These are phyloP conservation scores for Psettodes erumei DNA, from an alignment of 2,113 vertebrate species.

Conservation along the genomic window DNA sequence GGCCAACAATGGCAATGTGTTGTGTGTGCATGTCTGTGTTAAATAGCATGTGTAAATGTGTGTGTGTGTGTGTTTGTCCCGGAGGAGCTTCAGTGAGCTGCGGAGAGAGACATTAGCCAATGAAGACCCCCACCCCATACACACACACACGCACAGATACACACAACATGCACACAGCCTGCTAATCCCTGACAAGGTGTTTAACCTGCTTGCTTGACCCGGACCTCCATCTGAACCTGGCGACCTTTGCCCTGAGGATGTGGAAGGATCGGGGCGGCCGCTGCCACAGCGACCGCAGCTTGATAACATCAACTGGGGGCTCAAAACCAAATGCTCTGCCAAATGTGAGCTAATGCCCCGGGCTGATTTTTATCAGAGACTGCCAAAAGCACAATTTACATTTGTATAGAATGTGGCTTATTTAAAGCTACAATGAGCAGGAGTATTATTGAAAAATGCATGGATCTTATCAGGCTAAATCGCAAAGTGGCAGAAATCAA, in stretches of 20 bases:
- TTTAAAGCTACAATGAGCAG: constrained; percentile 28
- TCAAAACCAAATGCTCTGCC: constrained; percentile 30
- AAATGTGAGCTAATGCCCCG: constrained; percentile 44
- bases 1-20: constrained; percentile 61
- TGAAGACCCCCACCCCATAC: constrained; percentile 69
- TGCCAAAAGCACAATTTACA: constrained; percentile 26
- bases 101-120: constrained; percentile 64
- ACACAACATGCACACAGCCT: constrained; percentile 46
- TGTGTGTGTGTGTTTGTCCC: constrained; percentile 57
- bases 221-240: constrained; percentile 69
- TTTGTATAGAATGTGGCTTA: constrained; percentile 17
- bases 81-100: constrained; percentile 49
- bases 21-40: constrained; percentile 38
- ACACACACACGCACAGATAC: too few species aligned
- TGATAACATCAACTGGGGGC: constrained; percentile 59
- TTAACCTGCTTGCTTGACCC: constrained; percentile 78
- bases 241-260: constrained; percentile 67
- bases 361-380: constrained; percentile 55
- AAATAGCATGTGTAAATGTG: constrained; percentile 33
- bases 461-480: constrained; percentile 8
- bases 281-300: constrained; percentile 43
- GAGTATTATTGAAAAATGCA: background rate
- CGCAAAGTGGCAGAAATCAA: background rate
- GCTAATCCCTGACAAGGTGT: constrained; percentile 81
- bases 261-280: constrained; percentile 44